Evolutionary conservation across 2,888 invertebrate genomes (phyloP).

Genomic region (Oxyteleia sp.): DNA sequence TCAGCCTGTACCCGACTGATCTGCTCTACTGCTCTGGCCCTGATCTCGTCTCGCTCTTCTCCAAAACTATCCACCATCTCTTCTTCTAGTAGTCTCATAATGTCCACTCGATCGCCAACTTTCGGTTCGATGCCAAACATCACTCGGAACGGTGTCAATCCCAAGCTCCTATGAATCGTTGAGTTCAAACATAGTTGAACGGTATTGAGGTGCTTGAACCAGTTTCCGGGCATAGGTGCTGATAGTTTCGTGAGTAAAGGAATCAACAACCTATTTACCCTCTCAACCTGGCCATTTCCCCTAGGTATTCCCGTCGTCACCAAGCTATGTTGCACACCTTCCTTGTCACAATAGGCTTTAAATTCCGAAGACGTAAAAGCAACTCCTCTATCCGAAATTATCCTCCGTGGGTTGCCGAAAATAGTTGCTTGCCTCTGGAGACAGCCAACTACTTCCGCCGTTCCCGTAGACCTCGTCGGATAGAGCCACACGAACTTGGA

Average conservation of each 20-base stretch:
- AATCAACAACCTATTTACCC: neutral
- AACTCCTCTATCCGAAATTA: constrained; percentile 17
- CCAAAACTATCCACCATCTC: no score
- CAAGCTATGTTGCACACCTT: neutral
- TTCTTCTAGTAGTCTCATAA: no score
- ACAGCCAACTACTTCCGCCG: neutral
- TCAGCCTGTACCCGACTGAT: neutral
- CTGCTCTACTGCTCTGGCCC: neutral
- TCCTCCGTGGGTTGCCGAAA: constrained; percentile 6
- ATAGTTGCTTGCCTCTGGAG: constrained; percentile 1
- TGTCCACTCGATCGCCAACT: no score
- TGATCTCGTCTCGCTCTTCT: constrained; percentile 7
- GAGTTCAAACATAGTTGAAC: constrained; percentile 3
- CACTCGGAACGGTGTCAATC: neutral
- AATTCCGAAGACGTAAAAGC: constrained; percentile 20
- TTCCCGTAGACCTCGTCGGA: neutral
- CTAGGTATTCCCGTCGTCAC: constrained; percentile 1
- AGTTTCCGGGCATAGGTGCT: no score
- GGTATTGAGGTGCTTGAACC: constrained; percentile 4
- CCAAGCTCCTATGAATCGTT: constrained; percentile 15
- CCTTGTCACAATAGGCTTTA: neutral
- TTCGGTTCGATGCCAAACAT: constrained; percentile 14
- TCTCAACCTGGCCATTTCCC: constrained; percentile 15
- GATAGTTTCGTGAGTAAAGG: constrained; percentile 8
- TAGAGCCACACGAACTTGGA: constrained; percentile 14